These are phyloP conservation scores for Bombus pyrosoma DNA, from an alignment of 1,140 invertebrate species.

Conservation along the genomic window DNA sequence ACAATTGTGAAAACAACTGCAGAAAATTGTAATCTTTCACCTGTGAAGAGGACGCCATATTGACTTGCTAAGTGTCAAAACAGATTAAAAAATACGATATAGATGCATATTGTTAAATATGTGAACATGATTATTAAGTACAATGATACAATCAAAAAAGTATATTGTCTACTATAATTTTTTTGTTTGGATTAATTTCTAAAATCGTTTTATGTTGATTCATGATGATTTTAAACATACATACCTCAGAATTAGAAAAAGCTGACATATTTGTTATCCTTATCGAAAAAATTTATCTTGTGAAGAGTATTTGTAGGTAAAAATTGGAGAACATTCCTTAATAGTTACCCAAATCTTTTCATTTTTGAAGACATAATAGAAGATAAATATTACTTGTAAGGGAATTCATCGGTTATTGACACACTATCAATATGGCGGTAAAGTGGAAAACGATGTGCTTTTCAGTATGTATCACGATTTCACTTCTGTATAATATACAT, in stretches of 20 bases:
- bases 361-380: neutral
- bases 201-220: neutral
- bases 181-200: neutral
- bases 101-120: constrained; percentile 1
- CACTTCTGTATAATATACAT: constrained; percentile 27
- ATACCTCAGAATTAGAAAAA: constrained; percentile 13
- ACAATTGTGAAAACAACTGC: constrained; percentile 22
- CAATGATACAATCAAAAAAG: neutral
- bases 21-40: constrained; percentile 54
- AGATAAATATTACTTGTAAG: constrained; percentile 15
- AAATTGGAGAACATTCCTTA: neutral
- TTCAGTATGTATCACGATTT: constrained; percentile 42
- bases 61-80: constrained; percentile 66
- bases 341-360: neutral
- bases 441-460: constrained; percentile 53
- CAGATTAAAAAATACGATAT: constrained; percentile 53
- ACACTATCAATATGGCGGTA: constrained; percentile 66
- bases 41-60: constrained; percentile 63
- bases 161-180: neutral
- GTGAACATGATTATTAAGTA: neutral
- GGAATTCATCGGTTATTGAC: constrained; percentile 59
- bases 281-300: neutral
- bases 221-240: constrained; percentile 17
- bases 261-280: constrained; percentile 1
- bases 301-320: neutral